Evolutionary conservation across 2,797 vertebrate species (phyloP).

Genomic region (Mormyrops boulengeri): DNA sequence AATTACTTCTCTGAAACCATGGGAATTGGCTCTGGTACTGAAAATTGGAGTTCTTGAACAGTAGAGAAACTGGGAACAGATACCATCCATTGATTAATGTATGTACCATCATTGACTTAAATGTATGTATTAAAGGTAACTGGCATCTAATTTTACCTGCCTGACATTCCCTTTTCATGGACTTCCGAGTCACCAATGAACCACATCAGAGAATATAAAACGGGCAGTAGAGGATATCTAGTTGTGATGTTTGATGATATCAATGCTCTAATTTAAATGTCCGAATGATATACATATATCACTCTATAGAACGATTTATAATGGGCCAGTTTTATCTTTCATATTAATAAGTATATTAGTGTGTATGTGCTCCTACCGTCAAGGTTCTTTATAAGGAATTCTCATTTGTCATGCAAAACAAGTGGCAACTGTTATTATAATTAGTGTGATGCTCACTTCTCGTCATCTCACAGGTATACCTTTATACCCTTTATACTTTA

Average conservation of each 20-base stretch:
- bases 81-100: conserved; percentile 1
- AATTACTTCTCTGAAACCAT: neutral
- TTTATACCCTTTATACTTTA: too few species aligned
- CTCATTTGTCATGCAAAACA: neutral
- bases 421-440: neutral
- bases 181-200: neutral
- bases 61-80: neutral
- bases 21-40: neutral
- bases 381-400: neutral
- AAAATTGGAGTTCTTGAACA: neutral
- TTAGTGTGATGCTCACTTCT: neutral
- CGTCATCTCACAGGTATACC: too few species aligned
- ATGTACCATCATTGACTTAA: neutral
- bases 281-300: neutral
- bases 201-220: neutral
- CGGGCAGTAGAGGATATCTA: neutral
- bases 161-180: neutral
- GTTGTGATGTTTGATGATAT: neutral
- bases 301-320: neutral
- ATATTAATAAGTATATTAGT: neutral
- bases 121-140: neutral
- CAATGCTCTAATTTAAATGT: neutral
- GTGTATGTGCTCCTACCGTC: neutral
- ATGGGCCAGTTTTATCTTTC: neutral
- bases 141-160: neutral